Evolutionary conservation across 2,797 vertebrate genomes (phyloP).

Genomic region (Mallotus villosus): DNA sequence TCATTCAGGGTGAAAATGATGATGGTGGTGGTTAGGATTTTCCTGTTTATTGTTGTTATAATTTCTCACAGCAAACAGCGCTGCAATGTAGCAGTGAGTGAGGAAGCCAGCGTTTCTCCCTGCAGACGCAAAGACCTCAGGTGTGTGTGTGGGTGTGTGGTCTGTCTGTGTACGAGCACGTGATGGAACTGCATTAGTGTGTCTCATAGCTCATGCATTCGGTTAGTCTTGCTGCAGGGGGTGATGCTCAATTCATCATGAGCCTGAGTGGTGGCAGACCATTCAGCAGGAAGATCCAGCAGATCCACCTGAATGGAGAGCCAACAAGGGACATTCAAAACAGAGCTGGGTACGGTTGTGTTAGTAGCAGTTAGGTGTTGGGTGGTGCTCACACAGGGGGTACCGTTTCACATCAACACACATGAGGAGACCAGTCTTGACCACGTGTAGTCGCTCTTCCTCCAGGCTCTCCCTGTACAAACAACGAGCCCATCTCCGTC

Average conservation of each 20-base stretch:
- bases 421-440: background rate
- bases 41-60: background rate
- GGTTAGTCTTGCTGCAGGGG: slow-evolving; percentile 62
- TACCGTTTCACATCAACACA: too few relatives aligned
- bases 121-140: slow-evolving; percentile 97
- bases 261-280: slow-evolving; percentile 94
- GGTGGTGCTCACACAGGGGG: too few relatives aligned
- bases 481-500: slow-evolving; percentile 93
- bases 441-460: slow-evolving; percentile 6
- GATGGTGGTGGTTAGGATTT: background rate
- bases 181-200: background rate
- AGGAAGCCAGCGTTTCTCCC: slow-evolving; percentile 96
- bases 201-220: background rate
- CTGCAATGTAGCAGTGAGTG: slow-evolving; percentile 94
- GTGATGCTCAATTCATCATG: slow-evolving; percentile 98
- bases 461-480: slow-evolving; percentile 89
- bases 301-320: slow-evolving; percentile 88
- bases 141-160: slow-evolving; percentile 50
- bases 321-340: slow-evolving; percentile 86
- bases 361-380: background rate
- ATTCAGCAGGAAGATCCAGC: slow-evolving; percentile 89
- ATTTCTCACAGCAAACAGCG: slow-evolving; percentile 86
- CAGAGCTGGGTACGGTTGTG: slow-evolving; percentile 83
- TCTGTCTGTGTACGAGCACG: too few relatives aligned
- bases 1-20: too few relatives aligned